A percentile compares a stretch with the other conserved stretches of the same genome.
phyloP scores from a whole-genome alignment of 2,113 vertebrate species.

The Xiphophorus hellerii region DNA sequence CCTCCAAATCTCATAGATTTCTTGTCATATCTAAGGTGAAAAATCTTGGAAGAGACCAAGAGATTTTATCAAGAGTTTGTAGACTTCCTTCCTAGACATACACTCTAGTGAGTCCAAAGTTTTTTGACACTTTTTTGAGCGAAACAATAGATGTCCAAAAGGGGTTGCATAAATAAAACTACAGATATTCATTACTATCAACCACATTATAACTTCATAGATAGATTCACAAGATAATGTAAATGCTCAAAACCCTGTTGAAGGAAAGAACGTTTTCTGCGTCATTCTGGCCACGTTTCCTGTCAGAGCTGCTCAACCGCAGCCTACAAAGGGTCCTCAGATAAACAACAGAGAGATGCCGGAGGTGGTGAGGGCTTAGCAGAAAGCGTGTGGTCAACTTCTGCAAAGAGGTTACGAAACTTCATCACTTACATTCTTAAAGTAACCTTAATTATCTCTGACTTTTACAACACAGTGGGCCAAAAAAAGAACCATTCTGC shows the following conservation, averaged over 20 bases:
- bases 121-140: neutral
- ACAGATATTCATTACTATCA: neutral
- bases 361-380: constrained; percentile 7
- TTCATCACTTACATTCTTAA: constrained; percentile 20
- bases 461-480: neutral
- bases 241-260: neutral
- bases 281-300: neutral
- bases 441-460: constrained; percentile 20
- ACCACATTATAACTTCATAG: neutral
- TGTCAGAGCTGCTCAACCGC: constrained; percentile 24
- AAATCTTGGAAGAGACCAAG: too few species aligned
- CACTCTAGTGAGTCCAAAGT: neutral
- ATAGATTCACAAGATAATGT: neutral
- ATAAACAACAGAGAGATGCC: constrained; percentile 34
- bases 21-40: too few species aligned
- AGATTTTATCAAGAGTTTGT: too few species aligned
- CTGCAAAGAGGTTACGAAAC: constrained; percentile 32
- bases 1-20: too few species aligned
- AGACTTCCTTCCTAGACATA: too few species aligned
- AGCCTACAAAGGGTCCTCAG: constrained; percentile 19
- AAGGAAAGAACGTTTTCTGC: neutral
- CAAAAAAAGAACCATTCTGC: too few species aligned
- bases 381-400: constrained; percentile 36
- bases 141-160: neutral
- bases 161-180: neutral